These are phyloP conservation scores for Vollenhovia emeryi DNA, from an alignment of 1,140 invertebrate species.

Conservation along the genomic window DNA sequence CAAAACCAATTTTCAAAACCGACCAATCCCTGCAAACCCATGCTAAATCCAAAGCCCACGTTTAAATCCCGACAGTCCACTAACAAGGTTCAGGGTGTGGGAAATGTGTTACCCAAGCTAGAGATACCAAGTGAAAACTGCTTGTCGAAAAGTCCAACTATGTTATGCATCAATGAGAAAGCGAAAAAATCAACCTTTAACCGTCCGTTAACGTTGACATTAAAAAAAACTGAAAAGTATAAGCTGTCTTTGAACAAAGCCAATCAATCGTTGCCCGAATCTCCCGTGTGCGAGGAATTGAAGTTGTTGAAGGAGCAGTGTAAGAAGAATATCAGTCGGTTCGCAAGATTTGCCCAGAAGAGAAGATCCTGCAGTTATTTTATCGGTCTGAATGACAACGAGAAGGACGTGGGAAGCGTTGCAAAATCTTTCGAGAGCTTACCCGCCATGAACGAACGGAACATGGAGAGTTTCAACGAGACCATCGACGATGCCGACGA, in stretches of 20 bases:
- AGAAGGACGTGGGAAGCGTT: conserved; percentile 78
- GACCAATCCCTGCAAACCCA: conserved; percentile 79
- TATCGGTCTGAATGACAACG: conserved; percentile 81
- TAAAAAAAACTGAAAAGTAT: conserved; percentile 84
- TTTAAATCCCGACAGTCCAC: conserved; percentile 78
- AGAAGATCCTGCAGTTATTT: conserved; percentile 83
- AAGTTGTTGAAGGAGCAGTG: conserved; percentile 80
- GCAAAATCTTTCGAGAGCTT: conserved; percentile 82
- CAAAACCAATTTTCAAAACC: conserved; percentile 81
- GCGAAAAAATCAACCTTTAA: conserved; percentile 63
- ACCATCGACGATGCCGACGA: conserved; percentile 74
- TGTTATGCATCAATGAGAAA: conserved; percentile 77
- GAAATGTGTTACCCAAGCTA: conserved; percentile 76
- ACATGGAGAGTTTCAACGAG: conserved; percentile 67
- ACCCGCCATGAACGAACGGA: conserved; percentile 81
- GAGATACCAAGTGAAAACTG: conserved; percentile 74
- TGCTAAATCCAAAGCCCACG: conserved; percentile 78
- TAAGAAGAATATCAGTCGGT: conserved; percentile 77
- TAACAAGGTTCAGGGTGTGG: conserved; percentile 79
- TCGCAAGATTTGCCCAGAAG: conserved; percentile 81
- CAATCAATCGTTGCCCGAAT: conserved; percentile 84
- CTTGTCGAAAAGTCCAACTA: conserved; percentile 80
- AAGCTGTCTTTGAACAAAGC: conserved; percentile 81
- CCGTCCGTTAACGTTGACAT: conserved; percentile 80
- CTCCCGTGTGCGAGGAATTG: conserved; percentile 84